Evolutionary conservation across 2,797 vertebrate species (phyloP), one percentile per base, ranked within the genome.

Genomic region (Bradypodion ventrale): DNA sequence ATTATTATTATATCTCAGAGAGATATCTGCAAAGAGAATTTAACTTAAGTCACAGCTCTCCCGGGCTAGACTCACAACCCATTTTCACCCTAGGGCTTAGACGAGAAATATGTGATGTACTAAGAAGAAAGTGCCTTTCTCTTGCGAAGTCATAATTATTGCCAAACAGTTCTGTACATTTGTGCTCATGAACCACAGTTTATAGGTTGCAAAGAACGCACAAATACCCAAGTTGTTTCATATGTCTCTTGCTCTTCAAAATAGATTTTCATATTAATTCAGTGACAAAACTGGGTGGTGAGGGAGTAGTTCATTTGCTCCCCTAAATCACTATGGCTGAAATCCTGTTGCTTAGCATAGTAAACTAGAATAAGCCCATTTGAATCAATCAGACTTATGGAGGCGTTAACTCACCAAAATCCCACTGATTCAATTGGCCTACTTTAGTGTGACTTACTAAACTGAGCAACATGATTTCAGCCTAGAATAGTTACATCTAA

Each of bases 201-300:
- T 65, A 42, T 37, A 32, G 35, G 44, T 65, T 21, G 32, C 0
- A 0, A 79, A 83, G n/a, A 8, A 73, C 32, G 25, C 32, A 49
- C 32, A 16, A 35, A n/a, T 21, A 73, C 7, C 52, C 16, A 76
- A 37, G 72, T 52, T 9, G 15, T 74, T 49, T 40, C 59, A 35
- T 84, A 29, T 29, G 63, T 89, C 80, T 52, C 2, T 23, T 65
- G 69, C 62, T 69, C 13, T 77, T 80, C 7, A 84, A 82, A 78
- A 35, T 75, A 56, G 42, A 76, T 9, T 19, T 83, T 49, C 65
- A 80, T 78, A 83, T 32, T 89, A 59, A 75, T 4, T 42, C 7
- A n/a, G 19, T 76, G 23, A 1, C 56, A 73, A 68, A 75, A 23
- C 44, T 52, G 78, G 70, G 35, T 37, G 4, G 82, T 37, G 23